A percentile compares a stretch with the other conserved stretches of the same genome.
These are phyloP conservation scores for Upupa epops DNA, from an alignment of 2,113 vertebrate species.

Conservation along the genomic window DNA sequence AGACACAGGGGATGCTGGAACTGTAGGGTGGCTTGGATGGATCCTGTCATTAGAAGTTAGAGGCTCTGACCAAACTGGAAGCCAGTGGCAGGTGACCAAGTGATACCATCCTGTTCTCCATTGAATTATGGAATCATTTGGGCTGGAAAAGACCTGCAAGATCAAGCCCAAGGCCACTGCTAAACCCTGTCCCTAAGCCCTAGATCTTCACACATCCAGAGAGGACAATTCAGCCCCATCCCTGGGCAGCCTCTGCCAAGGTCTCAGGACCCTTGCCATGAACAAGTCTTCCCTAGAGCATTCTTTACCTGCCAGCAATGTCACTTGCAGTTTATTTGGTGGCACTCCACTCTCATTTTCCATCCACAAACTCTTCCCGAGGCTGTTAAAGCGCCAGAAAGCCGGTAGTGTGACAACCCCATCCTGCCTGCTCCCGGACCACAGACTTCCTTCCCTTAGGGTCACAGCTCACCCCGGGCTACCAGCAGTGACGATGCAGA, in stretches of 20 bases:
- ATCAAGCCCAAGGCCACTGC: no score
- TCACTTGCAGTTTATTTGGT: background rate
- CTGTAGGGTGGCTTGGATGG: background rate
- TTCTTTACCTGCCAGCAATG: no score
- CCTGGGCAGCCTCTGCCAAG: no score
- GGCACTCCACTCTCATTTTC: background rate
- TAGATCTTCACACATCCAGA: no score
- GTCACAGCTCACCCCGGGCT: background rate
- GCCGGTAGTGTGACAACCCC: fast-evolving
- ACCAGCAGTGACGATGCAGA: background rate
- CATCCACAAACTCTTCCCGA: background rate
- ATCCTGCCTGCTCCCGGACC: fast-evolving
- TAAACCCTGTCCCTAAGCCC: no score
- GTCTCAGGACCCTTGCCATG: no score
- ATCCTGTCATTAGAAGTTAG: background rate
- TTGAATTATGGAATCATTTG: no score
- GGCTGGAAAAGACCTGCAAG: no score
- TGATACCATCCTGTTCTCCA: background rate
- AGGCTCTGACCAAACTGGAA: background rate
- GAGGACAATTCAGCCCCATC: no score
- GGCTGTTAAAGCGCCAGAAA: background rate
- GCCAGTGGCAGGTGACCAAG: background rate
- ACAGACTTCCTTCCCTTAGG: background rate
- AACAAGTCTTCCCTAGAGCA: no score
- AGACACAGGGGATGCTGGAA: background rate